Base-by-base conservation (phyloP, 2,797 vertebrate genomes). In the Enteromius paludinosus region DNA sequence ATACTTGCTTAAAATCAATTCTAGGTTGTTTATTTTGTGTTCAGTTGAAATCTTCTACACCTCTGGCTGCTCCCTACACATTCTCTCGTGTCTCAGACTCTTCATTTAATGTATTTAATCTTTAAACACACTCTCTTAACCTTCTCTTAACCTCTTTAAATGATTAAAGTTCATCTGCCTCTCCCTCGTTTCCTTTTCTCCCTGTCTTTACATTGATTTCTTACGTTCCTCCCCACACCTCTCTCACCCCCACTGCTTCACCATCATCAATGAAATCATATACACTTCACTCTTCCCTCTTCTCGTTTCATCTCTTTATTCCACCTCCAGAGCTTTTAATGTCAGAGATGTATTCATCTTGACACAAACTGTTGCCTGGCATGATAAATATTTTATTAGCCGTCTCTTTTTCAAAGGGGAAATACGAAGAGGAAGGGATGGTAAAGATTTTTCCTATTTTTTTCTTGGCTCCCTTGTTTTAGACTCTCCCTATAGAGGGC, bases 381-480 rank as follows among this genome's bases (percentile, higher is more conserved):
- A 92, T 91, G 89, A 93, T 95, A 93, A 93, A 94, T 94, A 92
- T 95, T 94, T 94, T 90, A 95, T 91, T 90, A 92, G 90, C 86
- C 86, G 76, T 89, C 81, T 75, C 87, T 41, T 91, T 90, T 93
- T 89, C 90, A 90, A 92, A 93, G 91, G 90, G 90, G 93, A 92
- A 93, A 94, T 90, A 92, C 90, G 93, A 92, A 93, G 92, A 92
- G 85, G 88, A 90, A 90, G 86, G 79, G 74, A 89, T 86, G 87
- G 84, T 88, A 89, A 90, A 85, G 35, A 64, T 64, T 93, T 90
- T 18, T 54, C 83, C 86, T 47, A 12, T 72, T 88, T 54, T 81
- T 83, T 86, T 79, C 64, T 77, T 84, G 28, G 6, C 23, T 33
- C 6, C 7, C 61, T 56, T 70, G 15, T 41, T 11, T 47, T 52